Evolutionary conservation across 2,888 invertebrate species (phyloP), one percentile per base, ranked within the genome.

Genomic region (Megaustenia siamemsis): DNA sequence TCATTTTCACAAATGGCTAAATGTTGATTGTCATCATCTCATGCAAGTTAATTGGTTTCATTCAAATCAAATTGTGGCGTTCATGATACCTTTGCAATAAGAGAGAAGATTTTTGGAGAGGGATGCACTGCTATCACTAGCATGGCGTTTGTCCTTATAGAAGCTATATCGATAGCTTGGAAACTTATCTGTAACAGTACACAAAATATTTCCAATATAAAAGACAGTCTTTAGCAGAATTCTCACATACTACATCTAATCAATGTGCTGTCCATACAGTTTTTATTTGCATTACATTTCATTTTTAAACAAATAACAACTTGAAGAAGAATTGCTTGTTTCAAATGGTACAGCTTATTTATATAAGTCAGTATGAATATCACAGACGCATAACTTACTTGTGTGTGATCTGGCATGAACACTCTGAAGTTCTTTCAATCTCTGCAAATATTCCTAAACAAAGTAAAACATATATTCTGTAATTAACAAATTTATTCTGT

Each of bases 101-200:
- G 80, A 80, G 38, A 63, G 75, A 60, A 49, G 21, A 75, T 81
- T 82, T 82, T 86, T 86, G 82, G 75, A 85, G 78, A 85, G 86
- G 38, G 84, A 86, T 76, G 87, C 87, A 85, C 89, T 90, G 89
- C 91, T 90, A 88, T 92, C 92, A 85, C 92, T 92, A 87, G 91
- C 91, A 86, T 92, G 92, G 32, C 92, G 89, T 86, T 92, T 92
- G 86, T 90, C 91, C 88, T 91, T 91, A 89, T 92, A 92, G 87
- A 89, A 89, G 80, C 88, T 89, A 86, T 89, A 89, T 40, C 88
- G 85, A 82, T 82, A 85, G 80, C 81, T 68, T 53, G 86, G 66
- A 49, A 84, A 84, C 76, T 60, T 71, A 87, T 86, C 87, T 87
- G 87, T 35, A 87, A 83, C 28, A 43, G 69, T 49, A 38, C 32